Conservation (phyloP, 2,888 invertebrate genomes). For the Elmis aenea region DNA sequence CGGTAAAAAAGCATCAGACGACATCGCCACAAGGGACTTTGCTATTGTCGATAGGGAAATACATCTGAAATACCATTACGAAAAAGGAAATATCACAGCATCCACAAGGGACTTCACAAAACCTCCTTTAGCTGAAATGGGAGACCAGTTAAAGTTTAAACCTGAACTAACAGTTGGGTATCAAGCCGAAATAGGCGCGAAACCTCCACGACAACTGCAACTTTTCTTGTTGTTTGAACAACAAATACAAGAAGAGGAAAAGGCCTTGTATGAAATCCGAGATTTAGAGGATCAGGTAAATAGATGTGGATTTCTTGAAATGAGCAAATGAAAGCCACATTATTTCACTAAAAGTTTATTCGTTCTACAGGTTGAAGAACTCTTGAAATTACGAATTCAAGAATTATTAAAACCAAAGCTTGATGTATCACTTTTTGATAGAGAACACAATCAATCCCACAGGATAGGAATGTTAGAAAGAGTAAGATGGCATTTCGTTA, state of each 20-base stretch:
- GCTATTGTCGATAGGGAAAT: slow-evolving; percentile 57
- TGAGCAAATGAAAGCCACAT: too few relatives aligned
- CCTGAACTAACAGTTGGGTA: slow-evolving; percentile 62
- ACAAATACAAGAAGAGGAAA: slow-evolving; percentile 59
- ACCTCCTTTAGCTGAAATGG: slow-evolving; percentile 66
- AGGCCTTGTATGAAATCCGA: slow-evolving; percentile 52
- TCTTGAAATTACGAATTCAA: slow-evolving; percentile 45
- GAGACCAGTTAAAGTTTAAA: slow-evolving; percentile 59
- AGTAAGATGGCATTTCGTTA: slow-evolving; percentile 39
- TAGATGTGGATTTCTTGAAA: too few relatives aligned
- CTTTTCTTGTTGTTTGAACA: slow-evolving; percentile 59
- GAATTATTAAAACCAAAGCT: slow-evolving; percentile 51
- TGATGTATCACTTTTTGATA: slow-evolving; percentile 52
- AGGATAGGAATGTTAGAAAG: slow-evolving; percentile 48
- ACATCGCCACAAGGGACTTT: slow-evolving; percentile 64
- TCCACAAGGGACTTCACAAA: slow-evolving; percentile 62
- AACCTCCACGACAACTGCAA: slow-evolving; percentile 56
- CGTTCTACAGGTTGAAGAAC: slow-evolving; percentile 39
- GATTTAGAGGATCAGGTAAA: slow-evolving; percentile 46
- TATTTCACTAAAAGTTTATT: too few relatives aligned
- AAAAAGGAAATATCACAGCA: slow-evolving; percentile 55
- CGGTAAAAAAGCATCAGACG: slow-evolving; percentile 52
- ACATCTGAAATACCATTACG: slow-evolving; percentile 60
- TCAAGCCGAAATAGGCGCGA: slow-evolving; percentile 59
- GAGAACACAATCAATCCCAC: slow-evolving; percentile 51